Conservation (phyloP, 2,888 invertebrate species). For the Patella depressa region DNA sequence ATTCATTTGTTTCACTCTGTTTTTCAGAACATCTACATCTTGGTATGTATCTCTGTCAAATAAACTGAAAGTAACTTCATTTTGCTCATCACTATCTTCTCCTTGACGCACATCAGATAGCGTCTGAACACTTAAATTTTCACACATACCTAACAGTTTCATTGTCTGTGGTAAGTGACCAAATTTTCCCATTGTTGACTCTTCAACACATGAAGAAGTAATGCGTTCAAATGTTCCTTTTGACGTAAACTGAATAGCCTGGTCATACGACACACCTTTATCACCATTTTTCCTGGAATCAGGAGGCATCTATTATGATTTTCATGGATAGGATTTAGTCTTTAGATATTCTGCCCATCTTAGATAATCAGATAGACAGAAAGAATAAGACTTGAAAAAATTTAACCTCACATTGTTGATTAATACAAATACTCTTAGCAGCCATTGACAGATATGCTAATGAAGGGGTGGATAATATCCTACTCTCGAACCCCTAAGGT, state of each 20-base stretch:
- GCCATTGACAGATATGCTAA: constrained; percentile 44
- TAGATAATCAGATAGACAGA: no score
- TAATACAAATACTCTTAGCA: neutral
- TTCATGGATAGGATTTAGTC: constrained; percentile 12
- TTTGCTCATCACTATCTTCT: constrained; percentile 17
- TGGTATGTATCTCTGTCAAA: constrained; percentile 32
- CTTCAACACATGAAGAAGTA: neutral
- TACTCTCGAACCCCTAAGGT: no score
- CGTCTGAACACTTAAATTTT: constrained; percentile 28
- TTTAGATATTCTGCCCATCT: neutral
- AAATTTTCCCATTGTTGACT: neutral
- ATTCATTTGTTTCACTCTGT: constrained; percentile 31
- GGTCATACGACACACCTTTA: neutral
- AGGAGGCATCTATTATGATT: constrained; percentile 13
- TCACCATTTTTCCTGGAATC: constrained; percentile 26
- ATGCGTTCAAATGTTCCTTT: neutral
- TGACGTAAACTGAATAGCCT: neutral
- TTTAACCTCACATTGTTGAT: neutral
- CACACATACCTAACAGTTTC: constrained; percentile 44
- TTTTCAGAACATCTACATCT: constrained; percentile 47
- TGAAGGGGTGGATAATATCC: constrained; percentile 41
- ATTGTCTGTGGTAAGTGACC: constrained; percentile 6
- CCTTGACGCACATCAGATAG: constrained; percentile 25
- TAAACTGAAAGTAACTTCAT: constrained; percentile 21
- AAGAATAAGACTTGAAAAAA: neutral